phyloP scores from a whole-genome alignment of 1,140 invertebrate genomes.

The Chionoecetes opilio region DNA sequence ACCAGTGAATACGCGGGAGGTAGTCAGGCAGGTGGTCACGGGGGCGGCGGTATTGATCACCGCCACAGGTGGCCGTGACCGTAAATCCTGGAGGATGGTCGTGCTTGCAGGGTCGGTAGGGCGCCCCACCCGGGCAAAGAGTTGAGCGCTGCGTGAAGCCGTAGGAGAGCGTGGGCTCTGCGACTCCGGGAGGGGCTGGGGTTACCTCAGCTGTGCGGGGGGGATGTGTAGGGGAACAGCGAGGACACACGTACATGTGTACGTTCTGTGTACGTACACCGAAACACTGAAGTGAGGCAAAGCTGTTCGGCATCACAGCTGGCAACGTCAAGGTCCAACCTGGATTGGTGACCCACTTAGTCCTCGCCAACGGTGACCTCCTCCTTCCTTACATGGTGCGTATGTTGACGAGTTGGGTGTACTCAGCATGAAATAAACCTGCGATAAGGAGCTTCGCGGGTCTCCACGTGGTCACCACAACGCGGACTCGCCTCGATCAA shows the following conservation, averaged over 20 bases:
- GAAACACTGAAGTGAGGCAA: background rate
- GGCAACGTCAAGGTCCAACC: slow-evolving; percentile 49
- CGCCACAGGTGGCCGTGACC: slow-evolving; percentile 47
- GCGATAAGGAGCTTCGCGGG: background rate
- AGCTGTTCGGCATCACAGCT: background rate
- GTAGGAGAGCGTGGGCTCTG: slow-evolving; percentile 42
- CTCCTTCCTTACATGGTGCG: background rate
- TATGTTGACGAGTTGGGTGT: background rate
- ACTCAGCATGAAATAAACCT: background rate
- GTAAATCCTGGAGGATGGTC: background rate
- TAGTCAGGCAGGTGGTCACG: background rate
- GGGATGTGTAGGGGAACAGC: background rate
- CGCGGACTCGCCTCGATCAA: background rate
- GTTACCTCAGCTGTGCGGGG: background rate
- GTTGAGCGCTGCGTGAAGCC: slow-evolving; percentile 38
- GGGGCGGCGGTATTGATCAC: slow-evolving; percentile 39
- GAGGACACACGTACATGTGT: background rate
- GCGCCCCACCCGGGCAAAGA: slow-evolving; percentile 55
- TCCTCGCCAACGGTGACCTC: slow-evolving; percentile 27
- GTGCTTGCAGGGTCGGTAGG: slow-evolving; percentile 27
- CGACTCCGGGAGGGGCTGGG: background rate
- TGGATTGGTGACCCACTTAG: slow-evolving; percentile 66
- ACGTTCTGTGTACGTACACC: no score
- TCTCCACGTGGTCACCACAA: background rate
- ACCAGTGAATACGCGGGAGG: background rate